Percentiles rank a stretch among this genome's conserved stretches.
These are phyloP conservation scores for Pseudomyrmex cubaensis DNA, from an alignment of 1,140 invertebrate genomes.

Conservation along the genomic window DNA sequence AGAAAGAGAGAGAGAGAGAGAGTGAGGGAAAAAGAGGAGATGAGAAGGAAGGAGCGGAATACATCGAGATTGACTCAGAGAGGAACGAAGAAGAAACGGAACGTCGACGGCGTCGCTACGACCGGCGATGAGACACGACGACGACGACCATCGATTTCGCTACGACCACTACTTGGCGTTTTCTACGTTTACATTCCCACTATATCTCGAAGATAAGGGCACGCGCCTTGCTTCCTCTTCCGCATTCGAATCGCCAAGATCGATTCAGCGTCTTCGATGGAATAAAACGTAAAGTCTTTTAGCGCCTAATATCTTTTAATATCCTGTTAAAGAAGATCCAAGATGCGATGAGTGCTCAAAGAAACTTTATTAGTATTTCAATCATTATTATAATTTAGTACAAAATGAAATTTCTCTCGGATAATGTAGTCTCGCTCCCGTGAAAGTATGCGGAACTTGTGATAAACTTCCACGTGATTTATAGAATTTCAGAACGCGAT, in stretches of 20 bases:
- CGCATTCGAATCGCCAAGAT: slow-evolving; percentile 60
- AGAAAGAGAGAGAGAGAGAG: background rate
- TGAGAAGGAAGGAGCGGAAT: background rate
- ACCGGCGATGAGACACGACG: slow-evolving; percentile 45
- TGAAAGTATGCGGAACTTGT: background rate
- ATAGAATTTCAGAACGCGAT: background rate
- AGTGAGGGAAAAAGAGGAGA: background rate
- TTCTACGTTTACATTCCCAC: slow-evolving; percentile 58
- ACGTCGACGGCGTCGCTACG: slow-evolving; percentile 20
- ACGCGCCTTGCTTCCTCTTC: slow-evolving; percentile 27
- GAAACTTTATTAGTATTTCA: background rate
- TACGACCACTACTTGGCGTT: slow-evolving; percentile 57
- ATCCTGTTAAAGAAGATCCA: background rate
- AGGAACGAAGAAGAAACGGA: slow-evolving; percentile 25
- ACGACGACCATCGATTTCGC: slow-evolving; percentile 60
- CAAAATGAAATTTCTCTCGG: background rate
- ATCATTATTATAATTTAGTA: background rate
- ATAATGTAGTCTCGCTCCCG: background rate
- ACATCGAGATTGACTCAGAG: slow-evolving; percentile 12
- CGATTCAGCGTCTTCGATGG: slow-evolving; percentile 1
- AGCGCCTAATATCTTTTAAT: background rate
- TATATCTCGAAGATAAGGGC: slow-evolving; percentile 66
- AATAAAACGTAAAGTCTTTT: background rate
- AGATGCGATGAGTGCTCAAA: background rate
- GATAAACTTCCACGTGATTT: background rate